phyloP scores from a whole-genome alignment of 2,113 vertebrate genomes.

The Caretta caretta region DNA sequence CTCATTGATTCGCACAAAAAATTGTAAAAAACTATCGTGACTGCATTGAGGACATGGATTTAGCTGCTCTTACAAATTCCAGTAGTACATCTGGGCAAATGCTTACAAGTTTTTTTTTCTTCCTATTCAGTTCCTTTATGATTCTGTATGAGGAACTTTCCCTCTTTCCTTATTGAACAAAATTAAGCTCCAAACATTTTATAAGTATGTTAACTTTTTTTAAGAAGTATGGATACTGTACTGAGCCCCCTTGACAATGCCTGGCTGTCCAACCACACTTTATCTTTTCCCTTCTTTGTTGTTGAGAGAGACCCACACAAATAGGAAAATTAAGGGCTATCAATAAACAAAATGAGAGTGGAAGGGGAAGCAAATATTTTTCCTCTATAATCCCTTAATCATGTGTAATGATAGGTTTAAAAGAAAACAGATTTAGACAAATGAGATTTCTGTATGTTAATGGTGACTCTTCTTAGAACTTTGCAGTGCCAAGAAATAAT shows the following conservation, averaged over 20 bases:
- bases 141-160: background rate
- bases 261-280: background rate
- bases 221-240: background rate
- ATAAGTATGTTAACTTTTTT: background rate
- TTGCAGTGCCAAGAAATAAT: accelerated
- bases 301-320: background rate
- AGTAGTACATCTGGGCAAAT: background rate
- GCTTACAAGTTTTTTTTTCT: background rate
- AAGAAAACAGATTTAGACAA: background rate
- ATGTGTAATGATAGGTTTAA: background rate
- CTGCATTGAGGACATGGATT: background rate
- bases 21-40: background rate
- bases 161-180: background rate
- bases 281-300: background rate
- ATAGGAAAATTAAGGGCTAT: background rate
- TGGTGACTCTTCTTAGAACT: background rate
- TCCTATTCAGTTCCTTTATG: background rate
- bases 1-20: background rate
- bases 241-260: background rate
- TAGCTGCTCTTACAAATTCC: background rate
- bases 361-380: background rate
- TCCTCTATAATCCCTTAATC: background rate
- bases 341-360: background rate
- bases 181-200: background rate
- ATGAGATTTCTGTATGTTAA: background rate